Base-by-base conservation (phyloP, 1,140 invertebrate genomes). In the Anoplolepis gracilipes region DNA sequence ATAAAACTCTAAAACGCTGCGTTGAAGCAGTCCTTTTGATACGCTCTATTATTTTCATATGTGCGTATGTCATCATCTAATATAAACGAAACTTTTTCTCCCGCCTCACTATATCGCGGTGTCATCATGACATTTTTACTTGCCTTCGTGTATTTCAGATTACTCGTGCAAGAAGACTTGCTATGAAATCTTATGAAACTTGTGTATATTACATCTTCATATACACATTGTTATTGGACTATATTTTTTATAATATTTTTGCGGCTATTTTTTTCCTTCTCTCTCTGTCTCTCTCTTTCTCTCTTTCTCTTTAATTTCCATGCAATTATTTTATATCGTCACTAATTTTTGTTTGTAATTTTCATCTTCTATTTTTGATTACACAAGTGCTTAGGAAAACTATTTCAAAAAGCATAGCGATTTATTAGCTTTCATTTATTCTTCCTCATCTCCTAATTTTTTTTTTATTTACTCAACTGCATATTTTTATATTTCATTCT, bases 281-380 rank as follows among this genome's bases (percentile, higher is more conserved):
- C n/a, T n/a, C n/a, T n/a, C n/a, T n/a, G n/a, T 11, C 7, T 22
- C 10, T 46, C 3, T 49, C 6, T 57, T 16, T 36, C 25, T 77
- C 53, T 70, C 25, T 57, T 8, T 55, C 10, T 36, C 0, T 62
- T 11, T 25, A 64, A 87, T 30, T 62, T 61, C 19, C n/a, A 36
- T 61, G 11, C 1, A 62, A 61, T 25, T 62, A 76, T 62, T 76
- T 76, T n/a, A 53, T 30, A 46, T 53, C 10, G 19, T 46, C 22
- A 28, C 4, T 46, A 5, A 49, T 19, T 49, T 19, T 75, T 36
- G 1, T n/a, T 55, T 22, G 22, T 8, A 55, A 73, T 57, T 28
- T 33, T 62, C 49, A 46, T 46, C n/a, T 62, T 46, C n/a, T 62
- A 61, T 55, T 69, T 46, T 28, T 28, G 8, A 69, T 69, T 11